Evolutionary conservation across 1,140 invertebrate species (phyloP).

Genomic region (Drosophila sulfurigaster): DNA sequence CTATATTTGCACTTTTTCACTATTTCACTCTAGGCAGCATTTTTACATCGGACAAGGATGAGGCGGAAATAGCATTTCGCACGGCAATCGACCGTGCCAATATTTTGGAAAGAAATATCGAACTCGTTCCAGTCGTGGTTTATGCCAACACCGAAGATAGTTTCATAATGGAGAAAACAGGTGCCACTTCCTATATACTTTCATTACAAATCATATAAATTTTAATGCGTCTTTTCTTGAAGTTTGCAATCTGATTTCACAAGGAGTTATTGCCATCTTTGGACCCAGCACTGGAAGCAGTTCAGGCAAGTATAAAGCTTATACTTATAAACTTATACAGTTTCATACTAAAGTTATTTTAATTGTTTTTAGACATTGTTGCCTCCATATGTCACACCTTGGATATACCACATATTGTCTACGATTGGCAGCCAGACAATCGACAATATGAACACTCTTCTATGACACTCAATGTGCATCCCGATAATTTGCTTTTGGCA

Average conservation of each 20-base stretch:
- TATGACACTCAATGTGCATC: conserved; percentile 90
- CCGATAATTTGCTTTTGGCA: conserved; percentile 89
- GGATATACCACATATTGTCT: conserved; percentile 91
- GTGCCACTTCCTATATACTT: conserved; percentile 47
- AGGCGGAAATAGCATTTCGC: conserved; percentile 85
- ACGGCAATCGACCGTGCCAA: conserved; percentile 85
- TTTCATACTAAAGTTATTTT: neutral
- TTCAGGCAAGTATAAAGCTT: conserved; percentile 84
- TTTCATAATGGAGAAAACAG: conserved; percentile 85
- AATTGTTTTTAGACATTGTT: conserved; percentile 86
- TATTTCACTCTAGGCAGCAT: conserved; percentile 79
- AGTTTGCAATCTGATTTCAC: conserved; percentile 87
- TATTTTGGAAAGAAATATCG: conserved; percentile 79
- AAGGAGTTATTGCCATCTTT: conserved; percentile 92
- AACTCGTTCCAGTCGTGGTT: conserved; percentile 77
- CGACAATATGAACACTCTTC: conserved; percentile 83
- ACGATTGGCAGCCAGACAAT: conserved; percentile 88
- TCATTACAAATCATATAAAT: too few species aligned
- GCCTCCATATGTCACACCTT: conserved; percentile 89
- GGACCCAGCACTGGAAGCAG: conserved; percentile 89
- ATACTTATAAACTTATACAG: too few species aligned
- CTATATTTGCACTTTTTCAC: conserved; percentile 23
- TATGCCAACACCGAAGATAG: conserved; percentile 84
- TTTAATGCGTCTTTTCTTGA: neutral
- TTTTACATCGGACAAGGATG: conserved; percentile 84